Evolutionary conservation across 2,888 invertebrate species (phyloP), one percentile per base, ranked within the genome.

Genomic region (Perizoma affinitatum): DNA sequence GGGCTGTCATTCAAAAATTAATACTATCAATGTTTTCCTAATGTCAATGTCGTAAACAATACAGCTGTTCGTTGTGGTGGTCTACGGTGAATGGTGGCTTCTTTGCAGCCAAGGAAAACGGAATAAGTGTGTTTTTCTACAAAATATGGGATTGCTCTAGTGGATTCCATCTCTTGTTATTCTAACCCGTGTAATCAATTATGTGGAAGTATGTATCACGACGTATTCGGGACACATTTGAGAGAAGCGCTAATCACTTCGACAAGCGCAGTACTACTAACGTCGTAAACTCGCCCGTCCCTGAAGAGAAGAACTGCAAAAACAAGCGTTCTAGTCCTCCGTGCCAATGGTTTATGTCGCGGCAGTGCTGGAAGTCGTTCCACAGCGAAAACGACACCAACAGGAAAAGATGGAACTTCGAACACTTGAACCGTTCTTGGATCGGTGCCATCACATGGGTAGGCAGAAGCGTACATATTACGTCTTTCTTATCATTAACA

Each of bases 191-290:
- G 5, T 11, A 22, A 53, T 57, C 75, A 77, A 68, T 22, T 59
- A 93, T 93, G 93, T 93, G 93, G 93, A 93, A 93, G 82, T 93
- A 90, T 90, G 88, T 93, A 54, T 83, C 92, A 36, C 87, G 93
- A 41, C 89, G 93, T 52, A 78, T 93, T 54, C 84, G 88, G 71
- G 93, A 93, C 69, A 88, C 90, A 38, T 82, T 92, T 69, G 93
- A 93, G 69, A 84, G 88, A 71, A 84, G 90, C 73, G 88, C 83
- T 58, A 90, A 89, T 72, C 88, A 89, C 74, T 88, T 93, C 69
- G 93, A 93, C 71, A 88, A 87, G 78, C 83, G 90, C 44, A 86
- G 89, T 69, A 83, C 88, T 51, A 83, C 89, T 63, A 85, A 81
- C 41, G 78, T 88, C 62, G 83, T 84, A 47, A 86, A 85, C 69